Evolutionary conservation across 30 jellyfish, hydroid and myxozoan species (phyloP).

Genomic region (Catostylus mosaicus): DNA sequence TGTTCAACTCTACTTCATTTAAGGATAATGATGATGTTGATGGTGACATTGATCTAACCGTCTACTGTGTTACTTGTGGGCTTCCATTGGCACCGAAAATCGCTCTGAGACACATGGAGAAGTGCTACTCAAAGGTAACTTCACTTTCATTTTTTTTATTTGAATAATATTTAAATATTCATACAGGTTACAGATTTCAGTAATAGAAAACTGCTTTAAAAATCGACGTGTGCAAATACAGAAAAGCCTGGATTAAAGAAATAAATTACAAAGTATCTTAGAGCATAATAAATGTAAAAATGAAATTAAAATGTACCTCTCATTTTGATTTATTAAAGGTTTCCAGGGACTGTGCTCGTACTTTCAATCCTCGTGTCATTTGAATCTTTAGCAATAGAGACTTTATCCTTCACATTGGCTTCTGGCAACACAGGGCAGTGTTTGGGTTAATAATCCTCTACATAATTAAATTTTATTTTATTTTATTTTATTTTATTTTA

Average conservation of each 20-base stretch:
- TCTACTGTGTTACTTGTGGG: constrained; percentile 96
- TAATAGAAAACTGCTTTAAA: too few species aligned
- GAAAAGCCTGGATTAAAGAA: too few species aligned
- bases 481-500: too few species aligned
- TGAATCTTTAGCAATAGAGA: too few species aligned
- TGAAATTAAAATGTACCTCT: background rate
- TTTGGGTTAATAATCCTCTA: too few species aligned
- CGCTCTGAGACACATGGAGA: constrained; percentile 97
- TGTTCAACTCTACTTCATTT: background rate
- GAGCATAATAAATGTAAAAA: too few species aligned
- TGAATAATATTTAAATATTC: background rate
- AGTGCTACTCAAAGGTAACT: constrained; percentile 94
- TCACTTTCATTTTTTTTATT: background rate
- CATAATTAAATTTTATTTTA: too few species aligned
- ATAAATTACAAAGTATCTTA: too few species aligned
- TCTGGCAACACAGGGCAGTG: too few species aligned
- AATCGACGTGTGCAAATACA: too few species aligned
- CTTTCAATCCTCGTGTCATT: too few species aligned
- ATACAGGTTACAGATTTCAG: background rate
- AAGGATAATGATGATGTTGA: constrained; percentile 89
- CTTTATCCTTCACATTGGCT: too few species aligned
- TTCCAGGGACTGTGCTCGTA: background rate
- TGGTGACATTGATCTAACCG: constrained; percentile 86
- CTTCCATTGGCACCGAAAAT: constrained; percentile 93
- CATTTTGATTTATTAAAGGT: background rate